Evolutionary conservation across 2,888 invertebrate species (phyloP).

Genomic region (Lochmaea capreae): DNA sequence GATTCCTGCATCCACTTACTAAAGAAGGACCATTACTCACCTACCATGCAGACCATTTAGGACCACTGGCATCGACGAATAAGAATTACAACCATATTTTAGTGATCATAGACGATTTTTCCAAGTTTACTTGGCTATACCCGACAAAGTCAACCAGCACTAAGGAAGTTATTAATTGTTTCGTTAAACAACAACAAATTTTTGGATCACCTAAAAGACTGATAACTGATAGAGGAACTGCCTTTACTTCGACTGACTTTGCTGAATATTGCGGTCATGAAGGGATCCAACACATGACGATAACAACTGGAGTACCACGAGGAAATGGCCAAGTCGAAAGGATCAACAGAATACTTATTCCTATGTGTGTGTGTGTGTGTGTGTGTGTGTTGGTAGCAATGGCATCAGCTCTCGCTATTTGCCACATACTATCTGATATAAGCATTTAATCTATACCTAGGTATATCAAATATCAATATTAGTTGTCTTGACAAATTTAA

Average conservation of each 20-base stretch:
- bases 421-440: too few species aligned
- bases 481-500: too few species aligned
- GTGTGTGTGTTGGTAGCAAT: too few species aligned
- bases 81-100: conserved; percentile 55
- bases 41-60: conserved; percentile 56
- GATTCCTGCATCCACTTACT: conserved; percentile 50
- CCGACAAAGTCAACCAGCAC: conserved; percentile 51
- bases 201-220: conserved; percentile 51
- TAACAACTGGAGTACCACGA: conserved; percentile 55
- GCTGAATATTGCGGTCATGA: conserved; percentile 57
- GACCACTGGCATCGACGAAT: conserved; percentile 53
- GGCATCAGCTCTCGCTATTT: too few species aligned
- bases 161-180: conserved; percentile 46
- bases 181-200: conserved; percentile 36
- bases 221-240: conserved; percentile 56
- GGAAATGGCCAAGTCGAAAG: conserved; percentile 60
- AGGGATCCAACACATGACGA: conserved; percentile 54
- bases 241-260: conserved; percentile 59
- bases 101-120: conserved; percentile 55
- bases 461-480: too few species aligned
- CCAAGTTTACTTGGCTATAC: conserved; percentile 57
- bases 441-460: too few species aligned
- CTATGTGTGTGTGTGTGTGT: too few species aligned
- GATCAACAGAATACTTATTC: conserved; percentile 54
- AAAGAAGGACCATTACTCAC: conserved; percentile 56